Percentiles rank a stretch among this genome's conserved stretches.
These are phyloP conservation scores for Dicyrtoma fusca DNA, from an alignment of 2,888 invertebrate species.

Conservation along the genomic window DNA sequence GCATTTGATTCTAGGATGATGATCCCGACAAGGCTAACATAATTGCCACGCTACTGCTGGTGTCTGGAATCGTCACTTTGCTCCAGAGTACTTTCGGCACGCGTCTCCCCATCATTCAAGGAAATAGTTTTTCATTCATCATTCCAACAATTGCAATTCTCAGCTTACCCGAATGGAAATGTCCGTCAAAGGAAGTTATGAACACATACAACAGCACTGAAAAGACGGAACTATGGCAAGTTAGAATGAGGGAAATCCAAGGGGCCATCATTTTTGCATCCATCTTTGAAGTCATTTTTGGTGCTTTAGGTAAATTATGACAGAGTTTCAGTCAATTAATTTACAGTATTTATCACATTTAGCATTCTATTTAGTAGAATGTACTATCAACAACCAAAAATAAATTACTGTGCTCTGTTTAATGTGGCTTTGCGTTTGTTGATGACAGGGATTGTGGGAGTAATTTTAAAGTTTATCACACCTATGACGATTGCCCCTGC, in stretches of 20 bases:
- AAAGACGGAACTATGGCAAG: slow-evolving; percentile 70
- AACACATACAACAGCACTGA: slow-evolving; percentile 64
- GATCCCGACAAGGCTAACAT: slow-evolving; percentile 69
- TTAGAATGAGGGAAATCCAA: slow-evolving; percentile 76
- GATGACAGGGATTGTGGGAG: slow-evolving; percentile 71
- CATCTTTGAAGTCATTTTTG: slow-evolving; percentile 74
- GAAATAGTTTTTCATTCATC: slow-evolving; percentile 79
- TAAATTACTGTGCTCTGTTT: background rate
- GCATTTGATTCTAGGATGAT: too few species aligned
- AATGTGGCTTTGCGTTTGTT: background rate
- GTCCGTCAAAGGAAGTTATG: slow-evolving; percentile 65
- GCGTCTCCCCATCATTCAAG: slow-evolving; percentile 60
- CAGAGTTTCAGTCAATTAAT: too few species aligned
- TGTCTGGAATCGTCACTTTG: slow-evolving; percentile 77
- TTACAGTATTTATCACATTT: background rate
- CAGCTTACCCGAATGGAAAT: slow-evolving; percentile 72
- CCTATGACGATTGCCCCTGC: slow-evolving; percentile 84
- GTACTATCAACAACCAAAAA: too few species aligned
- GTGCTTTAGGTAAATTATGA: slow-evolving; percentile 60
- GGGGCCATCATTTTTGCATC: slow-evolving; percentile 82
- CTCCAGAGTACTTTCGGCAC: slow-evolving; percentile 76
- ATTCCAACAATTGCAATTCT: slow-evolving; percentile 78
- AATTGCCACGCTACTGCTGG: slow-evolving; percentile 81
- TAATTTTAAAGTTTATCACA: slow-evolving; percentile 74
- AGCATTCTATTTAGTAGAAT: background rate